These are phyloP conservation scores for Gymnopithys bicolor DNA, from an alignment of 2,797 vertebrate genomes.

Conservation along the genomic window DNA sequence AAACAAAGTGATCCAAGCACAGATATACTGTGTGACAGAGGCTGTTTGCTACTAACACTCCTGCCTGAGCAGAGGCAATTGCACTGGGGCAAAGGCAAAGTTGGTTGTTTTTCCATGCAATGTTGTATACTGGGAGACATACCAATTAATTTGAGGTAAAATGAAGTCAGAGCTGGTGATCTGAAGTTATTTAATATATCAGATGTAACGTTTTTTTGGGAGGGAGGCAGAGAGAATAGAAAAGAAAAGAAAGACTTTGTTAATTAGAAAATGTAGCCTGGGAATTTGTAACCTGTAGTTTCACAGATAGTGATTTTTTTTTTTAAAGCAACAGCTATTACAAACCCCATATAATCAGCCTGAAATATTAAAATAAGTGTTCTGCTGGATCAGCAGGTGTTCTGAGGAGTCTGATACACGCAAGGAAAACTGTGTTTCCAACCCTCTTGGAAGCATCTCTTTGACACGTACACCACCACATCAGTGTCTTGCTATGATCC, in stretches of 20 bases:
- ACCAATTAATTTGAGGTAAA: background rate
- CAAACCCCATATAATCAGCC: background rate
- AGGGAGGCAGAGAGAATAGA: background rate
- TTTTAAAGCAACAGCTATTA: conserved; percentile 21
- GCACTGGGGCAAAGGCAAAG: background rate
- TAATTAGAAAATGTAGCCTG: conserved; percentile 50
- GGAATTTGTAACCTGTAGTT: conserved; percentile 57
- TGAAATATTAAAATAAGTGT: conserved; percentile 42
- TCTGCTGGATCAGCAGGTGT: conserved; percentile 64
- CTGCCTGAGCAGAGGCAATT: background rate
- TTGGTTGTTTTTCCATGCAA: background rate
- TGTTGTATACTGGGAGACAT: background rate
- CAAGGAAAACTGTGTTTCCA: conserved; percentile 21
- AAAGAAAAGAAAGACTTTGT: conserved; percentile 29
- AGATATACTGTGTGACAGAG: background rate
- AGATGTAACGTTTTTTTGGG: background rate
- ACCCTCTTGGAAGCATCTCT: background rate
- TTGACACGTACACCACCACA: background rate
- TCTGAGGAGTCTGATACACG: background rate
- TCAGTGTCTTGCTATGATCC: conserved; percentile 7
- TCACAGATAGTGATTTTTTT: background rate
- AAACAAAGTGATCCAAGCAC: background rate
- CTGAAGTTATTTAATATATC: background rate
- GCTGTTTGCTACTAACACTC: background rate
- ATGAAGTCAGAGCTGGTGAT: background rate